phyloP scores from a whole-genome alignment of 2,113 vertebrate species.

The Atlantisia rogersi region DNA sequence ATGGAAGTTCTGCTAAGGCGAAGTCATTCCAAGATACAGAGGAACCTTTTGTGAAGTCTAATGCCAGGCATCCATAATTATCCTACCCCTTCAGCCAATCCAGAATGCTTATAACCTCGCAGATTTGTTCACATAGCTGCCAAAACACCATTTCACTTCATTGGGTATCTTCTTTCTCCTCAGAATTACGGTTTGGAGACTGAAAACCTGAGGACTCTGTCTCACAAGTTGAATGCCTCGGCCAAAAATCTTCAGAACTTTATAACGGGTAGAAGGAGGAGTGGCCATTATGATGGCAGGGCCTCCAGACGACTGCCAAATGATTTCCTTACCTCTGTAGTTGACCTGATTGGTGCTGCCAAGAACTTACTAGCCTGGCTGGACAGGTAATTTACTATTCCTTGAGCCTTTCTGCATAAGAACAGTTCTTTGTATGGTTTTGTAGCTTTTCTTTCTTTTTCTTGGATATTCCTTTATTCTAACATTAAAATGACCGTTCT shows the following conservation, averaged over 20 bases:
- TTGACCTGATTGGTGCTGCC: constrained; percentile 90
- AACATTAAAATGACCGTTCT: background rate
- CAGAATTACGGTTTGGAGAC: constrained; percentile 92
- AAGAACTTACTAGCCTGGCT: constrained; percentile 92
- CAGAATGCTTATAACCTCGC: background rate
- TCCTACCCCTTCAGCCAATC: background rate
- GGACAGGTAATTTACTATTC: constrained; percentile 83
- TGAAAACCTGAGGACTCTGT: constrained; percentile 89
- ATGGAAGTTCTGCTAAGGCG: background rate
- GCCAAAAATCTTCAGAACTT: constrained; percentile 95
- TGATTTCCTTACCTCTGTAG: constrained; percentile 89
- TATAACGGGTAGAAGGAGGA: constrained; percentile 87
- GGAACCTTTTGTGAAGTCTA: background rate
- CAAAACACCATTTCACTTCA: background rate
- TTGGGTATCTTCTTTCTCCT: background rate
- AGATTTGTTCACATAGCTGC: rapidly evolving
- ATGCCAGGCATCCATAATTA: background rate
- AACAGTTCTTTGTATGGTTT: background rate
- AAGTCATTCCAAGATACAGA: background rate
- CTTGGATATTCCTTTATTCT: background rate
- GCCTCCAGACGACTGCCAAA: constrained; percentile 87
- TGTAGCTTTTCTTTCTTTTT: background rate
- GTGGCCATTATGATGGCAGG: constrained; percentile 86
- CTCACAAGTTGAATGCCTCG: constrained; percentile 89
- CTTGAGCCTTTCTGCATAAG: background rate